Evolutionary conservation across 2,888 invertebrate species (phyloP).

Genomic region (Ligdia adustata): DNA sequence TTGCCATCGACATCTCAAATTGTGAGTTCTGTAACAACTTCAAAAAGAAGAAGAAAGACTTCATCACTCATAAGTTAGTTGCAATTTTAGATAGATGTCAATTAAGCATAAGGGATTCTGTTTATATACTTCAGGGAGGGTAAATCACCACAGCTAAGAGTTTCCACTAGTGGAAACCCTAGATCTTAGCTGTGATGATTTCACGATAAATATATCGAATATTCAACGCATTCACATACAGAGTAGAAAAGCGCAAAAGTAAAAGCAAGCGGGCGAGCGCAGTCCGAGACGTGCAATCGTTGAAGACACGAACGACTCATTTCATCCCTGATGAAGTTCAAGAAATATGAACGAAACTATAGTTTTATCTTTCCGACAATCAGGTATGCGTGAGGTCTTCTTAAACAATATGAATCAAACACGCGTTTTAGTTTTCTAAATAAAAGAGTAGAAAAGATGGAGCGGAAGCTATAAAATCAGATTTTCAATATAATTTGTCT

Average conservation of each 20-base stretch:
- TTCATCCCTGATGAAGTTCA: too few species aligned
- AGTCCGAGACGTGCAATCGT: too few species aligned
- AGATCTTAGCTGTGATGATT: background rate
- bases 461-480: constrained; percentile 44
- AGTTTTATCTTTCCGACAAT: too few species aligned
- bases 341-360: too few species aligned
- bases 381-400: too few species aligned
- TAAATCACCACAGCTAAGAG: too few species aligned
- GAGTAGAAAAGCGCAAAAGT: too few species aligned
- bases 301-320: too few species aligned
- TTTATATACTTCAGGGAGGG: constrained; percentile 26
- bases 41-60: constrained; percentile 33
- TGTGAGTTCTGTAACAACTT: background rate
- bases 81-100: constrained; percentile 28
- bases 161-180: constrained; percentile 21
- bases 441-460: background rate
- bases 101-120: constrained; percentile 28
- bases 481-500: constrained; percentile 47
- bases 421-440: too few species aligned
- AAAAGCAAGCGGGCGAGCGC: too few species aligned
- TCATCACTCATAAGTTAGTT: constrained; percentile 23
- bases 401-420: too few species aligned
- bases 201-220: background rate
- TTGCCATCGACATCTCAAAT: too few species aligned
- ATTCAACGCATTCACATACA: background rate